These are phyloP conservation scores for Pseudococcus viburni DNA, from an alignment of 2,888 invertebrate species.

Conservation along the genomic window DNA sequence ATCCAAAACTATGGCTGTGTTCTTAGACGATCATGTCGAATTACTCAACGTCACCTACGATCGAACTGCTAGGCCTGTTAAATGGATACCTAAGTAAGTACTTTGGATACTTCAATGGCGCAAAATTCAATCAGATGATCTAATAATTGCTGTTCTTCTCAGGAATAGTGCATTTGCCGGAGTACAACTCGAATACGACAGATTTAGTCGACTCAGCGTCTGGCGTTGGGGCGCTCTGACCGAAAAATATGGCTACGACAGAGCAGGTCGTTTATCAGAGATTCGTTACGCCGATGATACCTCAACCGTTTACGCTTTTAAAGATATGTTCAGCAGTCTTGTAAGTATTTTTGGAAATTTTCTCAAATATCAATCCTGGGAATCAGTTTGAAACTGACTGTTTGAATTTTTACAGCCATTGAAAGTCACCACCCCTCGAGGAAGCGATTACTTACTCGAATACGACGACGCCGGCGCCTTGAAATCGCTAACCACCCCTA, in stretches of 20 bases:
- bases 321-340: slow-evolving; percentile 90
- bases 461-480: slow-evolving; percentile 94
- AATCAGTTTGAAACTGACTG: not conserved
- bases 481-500: slow-evolving; percentile 90
- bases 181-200: slow-evolving; percentile 92
- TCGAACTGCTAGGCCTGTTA: slow-evolving; percentile 85
- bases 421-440: slow-evolving; percentile 94
- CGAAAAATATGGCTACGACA: slow-evolving; percentile 91
- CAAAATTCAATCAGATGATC: not conserved
- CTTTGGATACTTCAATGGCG: not conserved
- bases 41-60: slow-evolving; percentile 90
- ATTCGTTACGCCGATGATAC: slow-evolving; percentile 93
- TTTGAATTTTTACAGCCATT: slow-evolving; percentile 78
- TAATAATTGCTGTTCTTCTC: slow-evolving; percentile 65
- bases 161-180: slow-evolving; percentile 88
- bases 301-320: slow-evolving; percentile 91
- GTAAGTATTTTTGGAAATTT: slow-evolving; percentile 71
- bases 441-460: slow-evolving; percentile 92
- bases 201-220: slow-evolving; percentile 88
- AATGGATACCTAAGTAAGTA: slow-evolving; percentile 80
- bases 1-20: slow-evolving; percentile 86
- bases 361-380: too few species aligned
- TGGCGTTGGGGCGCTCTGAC: slow-evolving; percentile 95
- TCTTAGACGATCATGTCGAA: slow-evolving; percentile 89
- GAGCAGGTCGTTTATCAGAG: slow-evolving; percentile 90